Conservation (phyloP, 2,888 invertebrate species). For the Sminthurides aquaticus region DNA sequence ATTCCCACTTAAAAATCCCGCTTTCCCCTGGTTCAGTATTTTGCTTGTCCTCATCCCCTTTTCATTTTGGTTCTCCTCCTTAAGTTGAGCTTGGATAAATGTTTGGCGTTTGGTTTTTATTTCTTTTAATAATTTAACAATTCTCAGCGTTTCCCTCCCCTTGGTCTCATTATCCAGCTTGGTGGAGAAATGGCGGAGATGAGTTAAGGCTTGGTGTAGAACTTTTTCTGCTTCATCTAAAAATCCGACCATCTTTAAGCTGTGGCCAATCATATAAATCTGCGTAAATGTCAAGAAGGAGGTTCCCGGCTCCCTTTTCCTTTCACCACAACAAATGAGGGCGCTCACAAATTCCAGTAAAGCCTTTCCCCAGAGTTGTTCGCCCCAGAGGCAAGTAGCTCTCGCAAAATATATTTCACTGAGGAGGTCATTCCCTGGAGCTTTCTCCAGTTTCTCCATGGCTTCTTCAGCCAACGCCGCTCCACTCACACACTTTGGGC, state of each 20-base stretch:
- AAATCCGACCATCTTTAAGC: slow-evolving; percentile 21
- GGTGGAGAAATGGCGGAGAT: slow-evolving; percentile 20
- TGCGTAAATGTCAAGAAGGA: slow-evolving; percentile 10
- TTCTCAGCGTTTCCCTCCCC: slow-evolving; percentile 31
- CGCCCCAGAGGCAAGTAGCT: slow-evolving; percentile 16
- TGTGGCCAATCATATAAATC: slow-evolving; percentile 13
- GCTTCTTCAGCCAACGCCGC: neutral
- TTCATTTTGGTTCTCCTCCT: neutral
- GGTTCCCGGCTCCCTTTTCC: too few relatives aligned
- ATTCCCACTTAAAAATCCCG: too few relatives aligned
- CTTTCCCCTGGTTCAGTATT: neutral
- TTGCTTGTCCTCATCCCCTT: neutral
- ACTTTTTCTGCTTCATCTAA: slow-evolving; percentile 15
- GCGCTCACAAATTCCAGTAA: slow-evolving; percentile 21
- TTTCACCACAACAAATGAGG: slow-evolving; percentile 14
- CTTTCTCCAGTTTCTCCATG: neutral
- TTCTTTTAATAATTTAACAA: slow-evolving; percentile 34
- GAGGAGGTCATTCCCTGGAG: slow-evolving; percentile 11
- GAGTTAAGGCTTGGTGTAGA: slow-evolving; percentile 23
- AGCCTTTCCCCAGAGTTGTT: slow-evolving; percentile 14
- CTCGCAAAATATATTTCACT: slow-evolving; percentile 26
- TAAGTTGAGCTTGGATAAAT: neutral
- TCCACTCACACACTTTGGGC: too few relatives aligned
- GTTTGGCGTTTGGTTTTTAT: slow-evolving; percentile 30
- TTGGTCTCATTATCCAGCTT: slow-evolving; percentile 31